These are phyloP conservation scores for Microctonus brassicae DNA, from an alignment of 2,888 invertebrate genomes.

Conservation along the genomic window DNA sequence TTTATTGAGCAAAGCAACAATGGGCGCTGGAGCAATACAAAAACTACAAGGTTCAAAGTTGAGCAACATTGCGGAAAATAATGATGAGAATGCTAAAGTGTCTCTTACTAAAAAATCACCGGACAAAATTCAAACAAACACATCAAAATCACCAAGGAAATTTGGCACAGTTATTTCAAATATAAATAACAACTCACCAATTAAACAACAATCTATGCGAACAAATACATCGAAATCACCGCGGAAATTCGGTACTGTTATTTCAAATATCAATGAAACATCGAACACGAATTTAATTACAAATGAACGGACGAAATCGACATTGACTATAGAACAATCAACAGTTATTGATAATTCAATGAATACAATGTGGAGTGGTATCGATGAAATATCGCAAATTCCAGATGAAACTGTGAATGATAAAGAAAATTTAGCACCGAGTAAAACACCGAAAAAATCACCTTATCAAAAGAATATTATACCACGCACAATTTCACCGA, in stretches of 20 bases:
- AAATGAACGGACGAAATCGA: not conserved
- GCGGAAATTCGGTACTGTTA: slow-evolving; percentile 54
- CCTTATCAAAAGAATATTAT: not conserved
- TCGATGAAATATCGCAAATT: not conserved
- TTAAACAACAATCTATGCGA: not conserved
- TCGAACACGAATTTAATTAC: not conserved
- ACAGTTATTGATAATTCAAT: not conserved
- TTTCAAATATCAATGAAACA: slow-evolving; percentile 48
- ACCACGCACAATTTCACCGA: slow-evolving; percentile 10
- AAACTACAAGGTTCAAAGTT: not conserved
- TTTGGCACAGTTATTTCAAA: slow-evolving; percentile 58
- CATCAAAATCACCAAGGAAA: slow-evolving; percentile 46
- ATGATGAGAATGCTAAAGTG: slow-evolving; percentile 12
- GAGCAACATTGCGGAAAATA: slow-evolving; percentile 13
- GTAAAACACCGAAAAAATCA: slow-evolving; percentile 31
- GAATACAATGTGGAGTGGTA: not conserved
- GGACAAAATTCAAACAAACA: slow-evolving; percentile 1
- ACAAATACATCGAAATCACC: slow-evolving; percentile 28
- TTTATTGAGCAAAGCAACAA: not conserved
- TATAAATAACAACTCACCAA: slow-evolving; percentile 37
- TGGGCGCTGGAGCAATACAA: not conserved
- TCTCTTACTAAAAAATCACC: slow-evolving; percentile 9
- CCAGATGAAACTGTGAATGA: slow-evolving; percentile 28
- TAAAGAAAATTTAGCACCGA: slow-evolving; percentile 14
- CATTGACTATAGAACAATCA: not conserved